Conservation (phyloP, 2,113 vertebrate genomes). For the Parus major region DNA sequence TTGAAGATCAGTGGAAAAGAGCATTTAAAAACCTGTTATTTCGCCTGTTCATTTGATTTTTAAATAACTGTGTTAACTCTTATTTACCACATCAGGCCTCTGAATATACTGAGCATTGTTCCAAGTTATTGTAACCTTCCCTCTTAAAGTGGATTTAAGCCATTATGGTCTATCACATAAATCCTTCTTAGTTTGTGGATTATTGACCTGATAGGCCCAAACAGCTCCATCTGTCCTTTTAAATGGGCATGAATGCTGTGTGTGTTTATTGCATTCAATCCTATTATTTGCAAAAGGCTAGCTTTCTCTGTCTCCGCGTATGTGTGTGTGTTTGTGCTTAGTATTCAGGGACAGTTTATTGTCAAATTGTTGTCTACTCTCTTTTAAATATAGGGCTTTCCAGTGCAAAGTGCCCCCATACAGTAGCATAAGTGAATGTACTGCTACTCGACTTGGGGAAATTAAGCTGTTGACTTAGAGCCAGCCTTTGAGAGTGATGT, state of each 20-base stretch:
- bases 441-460: not conserved
- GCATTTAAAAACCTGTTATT: not conserved
- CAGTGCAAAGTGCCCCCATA: not conserved
- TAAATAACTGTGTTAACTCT: slow-evolving; percentile 26
- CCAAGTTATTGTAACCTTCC: not conserved
- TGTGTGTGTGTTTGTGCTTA: not conserved
- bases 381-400: slow-evolving; percentile 19
- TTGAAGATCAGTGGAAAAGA: slow-evolving; percentile 16
- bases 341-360: not conserved
- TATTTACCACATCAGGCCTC: not conserved
- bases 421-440: not conserved
- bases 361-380: not conserved
- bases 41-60: slow-evolving; percentile 35
- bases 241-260: not conserved
- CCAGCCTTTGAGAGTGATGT: not conserved
- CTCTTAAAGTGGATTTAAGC: slow-evolving; percentile 41
- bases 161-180: slow-evolving; percentile 12
- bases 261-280: slow-evolving; percentile 24
- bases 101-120: not conserved
- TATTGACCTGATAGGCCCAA: slow-evolving; percentile 48
- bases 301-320: not conserved
- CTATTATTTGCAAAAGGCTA: slow-evolving; percentile 45
- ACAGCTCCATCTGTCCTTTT: slow-evolving; percentile 51
- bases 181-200: slow-evolving; percentile 58
- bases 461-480: slow-evolving; percentile 6